Conservation (phyloP, 2,888 invertebrate genomes). For the Drosophila kokeensis region DNA sequence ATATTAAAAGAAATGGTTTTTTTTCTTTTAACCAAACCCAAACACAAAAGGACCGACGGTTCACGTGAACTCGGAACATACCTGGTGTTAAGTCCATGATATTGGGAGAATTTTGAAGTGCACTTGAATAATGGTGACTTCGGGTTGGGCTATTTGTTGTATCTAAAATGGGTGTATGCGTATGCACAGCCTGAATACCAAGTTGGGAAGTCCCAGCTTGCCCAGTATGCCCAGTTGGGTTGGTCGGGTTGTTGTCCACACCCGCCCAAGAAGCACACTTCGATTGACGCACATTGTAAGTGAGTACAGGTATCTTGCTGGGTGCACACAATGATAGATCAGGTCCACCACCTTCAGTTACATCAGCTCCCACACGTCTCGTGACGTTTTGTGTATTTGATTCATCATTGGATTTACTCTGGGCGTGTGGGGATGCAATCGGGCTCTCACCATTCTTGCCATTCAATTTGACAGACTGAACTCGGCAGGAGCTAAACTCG, state of each 20-base stretch:
- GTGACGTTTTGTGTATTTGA: conserved; percentile 1
- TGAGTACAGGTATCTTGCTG: conserved; percentile 89
- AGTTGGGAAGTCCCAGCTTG: not conserved
- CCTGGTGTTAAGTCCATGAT: conserved; percentile 87
- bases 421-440: not conserved
- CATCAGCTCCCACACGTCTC: not conserved
- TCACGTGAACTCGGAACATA: conserved; percentile 63
- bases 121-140: conserved; percentile 67
- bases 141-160: conserved; percentile 31
- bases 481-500: conserved; percentile 20
- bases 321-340: conserved; percentile 61
- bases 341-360: conserved; percentile 13
- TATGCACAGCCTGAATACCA: conserved; percentile 13
- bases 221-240: not conserved
- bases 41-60: not conserved
- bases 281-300: conserved; percentile 87
- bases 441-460: conserved; percentile 28
- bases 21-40: not conserved
- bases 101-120: conserved; percentile 81
- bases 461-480: conserved; percentile 32
- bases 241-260: conserved; percentile 82
- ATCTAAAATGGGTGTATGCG: conserved; percentile 20
- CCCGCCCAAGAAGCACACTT: conserved; percentile 91
- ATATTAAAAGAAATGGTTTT: not conserved
- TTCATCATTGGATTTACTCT: conserved; percentile 6